phyloP scores from a whole-genome alignment of 1,140 invertebrate genomes.

The Stegodyphus dumicola region DNA sequence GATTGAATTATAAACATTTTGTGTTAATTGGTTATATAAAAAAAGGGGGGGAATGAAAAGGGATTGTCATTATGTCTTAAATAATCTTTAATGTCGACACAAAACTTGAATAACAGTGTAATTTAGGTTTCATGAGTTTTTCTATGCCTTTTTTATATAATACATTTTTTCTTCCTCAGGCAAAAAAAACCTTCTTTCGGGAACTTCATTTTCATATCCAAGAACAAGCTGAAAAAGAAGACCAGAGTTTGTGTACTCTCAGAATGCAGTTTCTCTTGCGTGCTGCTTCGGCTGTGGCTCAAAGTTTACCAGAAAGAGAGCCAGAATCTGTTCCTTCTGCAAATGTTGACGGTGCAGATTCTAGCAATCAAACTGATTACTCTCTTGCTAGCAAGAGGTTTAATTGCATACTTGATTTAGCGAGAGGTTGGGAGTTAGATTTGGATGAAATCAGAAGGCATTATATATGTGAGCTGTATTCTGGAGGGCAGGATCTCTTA shows the following conservation, averaged over 20 bases:
- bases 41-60: too few species aligned
- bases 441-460: conserved; percentile 80
- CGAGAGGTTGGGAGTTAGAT: conserved; percentile 83
- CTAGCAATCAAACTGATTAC: conserved; percentile 46
- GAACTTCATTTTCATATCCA: conserved; percentile 68
- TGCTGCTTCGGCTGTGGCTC: conserved; percentile 67
- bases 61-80: too few species aligned
- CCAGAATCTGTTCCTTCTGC: neutral
- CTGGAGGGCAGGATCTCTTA: conserved; percentile 79
- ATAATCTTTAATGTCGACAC: too few species aligned
- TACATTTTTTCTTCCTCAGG: conserved; percentile 65
- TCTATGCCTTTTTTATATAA: neutral
- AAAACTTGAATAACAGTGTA: too few species aligned
- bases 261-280: conserved; percentile 68
- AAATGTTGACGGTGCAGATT: conserved; percentile 61
- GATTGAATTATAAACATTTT: too few species aligned
- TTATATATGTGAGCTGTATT: conserved; percentile 82
- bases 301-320: conserved; percentile 61
- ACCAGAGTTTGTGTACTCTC: conserved; percentile 65
- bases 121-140: too few species aligned
- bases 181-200: conserved; percentile 69
- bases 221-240: conserved; percentile 67
- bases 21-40: too few species aligned
- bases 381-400: conserved; percentile 60
- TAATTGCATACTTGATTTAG: conserved; percentile 81